Evolutionary conservation across 2,113 vertebrate species (phyloP), one percentile per base, ranked within the genome.

Genomic region (Halichoerus grypus): DNA sequence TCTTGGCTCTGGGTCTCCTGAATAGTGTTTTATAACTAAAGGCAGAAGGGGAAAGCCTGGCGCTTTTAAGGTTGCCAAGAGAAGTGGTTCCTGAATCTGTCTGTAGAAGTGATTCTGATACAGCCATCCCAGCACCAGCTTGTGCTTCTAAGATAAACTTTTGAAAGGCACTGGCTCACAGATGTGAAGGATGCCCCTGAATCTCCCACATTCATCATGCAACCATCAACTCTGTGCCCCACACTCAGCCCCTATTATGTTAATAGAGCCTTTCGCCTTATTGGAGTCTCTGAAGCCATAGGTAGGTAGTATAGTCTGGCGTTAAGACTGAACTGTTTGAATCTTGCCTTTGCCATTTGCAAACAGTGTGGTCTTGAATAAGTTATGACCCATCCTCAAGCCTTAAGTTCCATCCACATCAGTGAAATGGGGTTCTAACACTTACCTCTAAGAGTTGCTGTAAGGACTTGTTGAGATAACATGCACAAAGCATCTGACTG

Each of bases 301-400:
- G 36, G 39, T 53, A 82, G 72, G 16, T 51, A 90, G 13, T 14
- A 63, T 18, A 46, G 10, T 81, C 26, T 84, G 36, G 26, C 85
- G 57, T 85, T 82, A 84, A 91, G 42, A 83, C 49, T 74, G 42
- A 96, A 57, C 33, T 55, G 8, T 46, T 93, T 93, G 61, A 91
- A 96, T 88, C 49, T 94, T 97, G 72, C 21, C 67, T 88, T 59
- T 93, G 28, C 19, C n/a, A 80, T 61, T 89, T 92, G 74, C 36
- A 89, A 84, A 92, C 51, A 57, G 28, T 63, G 8, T 88, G 74
- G 16, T 72, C 36, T 90, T 85, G 10, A 90, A 21, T 84, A 87
- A 72, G 24, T 71, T 46, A 80, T 15, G 5, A 61, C 10, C 22
- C 49, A 19, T 82, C 33, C n/a, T 77, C 42, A 90, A 85, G 10